These are phyloP conservation scores for Brachionus koreanus DNA, from an alignment of 1,140 invertebrate genomes.

Conservation along the genomic window DNA sequence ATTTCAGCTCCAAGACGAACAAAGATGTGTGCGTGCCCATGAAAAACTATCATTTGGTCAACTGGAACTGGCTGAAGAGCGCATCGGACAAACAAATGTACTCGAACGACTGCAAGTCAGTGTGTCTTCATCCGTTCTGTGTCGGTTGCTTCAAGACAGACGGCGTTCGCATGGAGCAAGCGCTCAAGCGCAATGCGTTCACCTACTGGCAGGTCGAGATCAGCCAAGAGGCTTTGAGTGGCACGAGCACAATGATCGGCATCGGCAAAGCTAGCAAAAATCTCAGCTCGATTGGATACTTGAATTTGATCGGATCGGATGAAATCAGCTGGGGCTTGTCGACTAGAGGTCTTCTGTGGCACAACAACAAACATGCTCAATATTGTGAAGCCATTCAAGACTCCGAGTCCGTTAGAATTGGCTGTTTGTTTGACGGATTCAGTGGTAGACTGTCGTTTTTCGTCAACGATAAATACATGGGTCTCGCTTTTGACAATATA, in stretches of 20 bases:
- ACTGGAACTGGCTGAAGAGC: conserved; percentile 1
- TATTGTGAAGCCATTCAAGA: background rate
- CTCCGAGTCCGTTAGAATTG: background rate
- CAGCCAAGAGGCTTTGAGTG: background rate
- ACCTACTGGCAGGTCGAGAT: conserved; percentile 21
- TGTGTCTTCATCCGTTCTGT: conserved; percentile 29
- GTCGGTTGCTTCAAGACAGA: conserved; percentile 33
- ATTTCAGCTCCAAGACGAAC: background rate
- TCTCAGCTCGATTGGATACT: conserved; percentile 57
- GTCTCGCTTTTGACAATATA: conserved; percentile 20
- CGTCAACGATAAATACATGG: conserved; percentile 1
- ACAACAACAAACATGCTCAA: conserved; percentile 53
- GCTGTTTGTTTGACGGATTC: background rate
- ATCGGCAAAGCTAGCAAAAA: background rate
- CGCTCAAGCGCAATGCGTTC: background rate
- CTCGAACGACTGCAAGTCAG: background rate
- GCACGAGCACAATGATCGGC: conserved; percentile 35
- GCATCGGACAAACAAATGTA: conserved; percentile 32
- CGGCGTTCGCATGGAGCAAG: background rate
- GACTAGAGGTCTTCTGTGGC: conserved; percentile 71
- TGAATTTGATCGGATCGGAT: conserved; percentile 70
- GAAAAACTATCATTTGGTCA: background rate
- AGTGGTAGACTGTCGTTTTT: background rate
- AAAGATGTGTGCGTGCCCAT: background rate
- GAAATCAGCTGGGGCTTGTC: conserved; percentile 69